Percentiles rank a stretch among this genome's conserved stretches.
phyloP scores from a whole-genome alignment of 2,797 vertebrate species.

The Myotis vivesi region DNA sequence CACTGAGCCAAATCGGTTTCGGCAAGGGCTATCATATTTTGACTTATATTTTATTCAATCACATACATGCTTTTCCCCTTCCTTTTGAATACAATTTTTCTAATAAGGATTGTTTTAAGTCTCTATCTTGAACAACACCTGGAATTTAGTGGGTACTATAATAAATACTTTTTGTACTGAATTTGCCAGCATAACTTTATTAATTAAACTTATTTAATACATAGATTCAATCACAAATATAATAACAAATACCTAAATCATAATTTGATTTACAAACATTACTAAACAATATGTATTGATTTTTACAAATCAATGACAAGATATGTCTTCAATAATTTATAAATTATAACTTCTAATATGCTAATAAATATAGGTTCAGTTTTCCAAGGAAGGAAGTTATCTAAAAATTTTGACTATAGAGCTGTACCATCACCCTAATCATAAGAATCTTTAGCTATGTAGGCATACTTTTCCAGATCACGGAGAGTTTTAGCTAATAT shows the following conservation, averaged over 20 bases:
- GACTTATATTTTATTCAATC: neutral
- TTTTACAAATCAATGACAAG: neutral
- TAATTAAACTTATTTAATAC: slow-evolving; percentile 5
- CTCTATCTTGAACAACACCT: neutral
- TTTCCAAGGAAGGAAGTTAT: neutral
- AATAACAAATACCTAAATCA: neutral
- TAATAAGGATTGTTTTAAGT: neutral
- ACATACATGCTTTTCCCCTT: neutral
- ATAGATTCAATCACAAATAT: neutral
- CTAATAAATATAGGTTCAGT: neutral
- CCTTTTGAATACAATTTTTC: neutral
- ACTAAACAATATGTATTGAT: neutral
- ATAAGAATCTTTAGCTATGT: neutral
- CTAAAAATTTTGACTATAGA: neutral
- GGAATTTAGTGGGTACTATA: neutral
- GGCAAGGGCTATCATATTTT: neutral
- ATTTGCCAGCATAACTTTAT: neutral
- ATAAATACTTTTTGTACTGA: neutral
- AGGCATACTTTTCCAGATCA: neutral
- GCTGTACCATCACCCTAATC: neutral
- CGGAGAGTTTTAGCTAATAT: neutral
- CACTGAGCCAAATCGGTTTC: too few species aligned
- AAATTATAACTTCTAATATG: slow-evolving; percentile 7
- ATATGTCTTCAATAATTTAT: neutral
- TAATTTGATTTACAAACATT: neutral